Evolutionary conservation across 2,113 vertebrate genomes (phyloP), one percentile per base, ranked within the genome.

Genomic region (Xiphophorus maculatus): DNA sequence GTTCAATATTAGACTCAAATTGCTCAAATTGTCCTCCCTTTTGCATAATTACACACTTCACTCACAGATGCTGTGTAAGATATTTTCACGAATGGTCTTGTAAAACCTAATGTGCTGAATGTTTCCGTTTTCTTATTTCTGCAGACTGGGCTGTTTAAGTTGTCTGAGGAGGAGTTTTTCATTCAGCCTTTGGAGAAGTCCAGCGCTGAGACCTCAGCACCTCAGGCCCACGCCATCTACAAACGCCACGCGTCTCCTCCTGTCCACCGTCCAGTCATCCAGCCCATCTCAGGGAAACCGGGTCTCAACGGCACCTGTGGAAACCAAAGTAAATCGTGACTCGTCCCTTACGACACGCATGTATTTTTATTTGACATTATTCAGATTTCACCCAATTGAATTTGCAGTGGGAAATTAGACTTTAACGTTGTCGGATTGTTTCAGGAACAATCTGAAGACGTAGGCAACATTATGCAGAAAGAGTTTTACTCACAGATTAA

Each of bases 71-170:
- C 42, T 44, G 1, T 17, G 3, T 5, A 44, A 15, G 42, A 54
- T 25, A 4, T n/a, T 58, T 58, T 58, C 25, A n/a, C 2, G 22
- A 10, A 58, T 58, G 51, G 51, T 48, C 14, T 58, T n/a, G 51
- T 58, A 9, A 58, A 58, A 58, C 10, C 51, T n/a, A 25, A 25
- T 9, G 19, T 25, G 8, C 19, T 58, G 22, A 25, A 58, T 58
- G 51, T 58, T 58, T 58, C 51, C 9, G 25, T 3, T 58, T 48
- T n/a, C 25, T 9, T 71, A 33, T 77, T 66, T 82, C 48, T 85
- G 74, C 69, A 99, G 98, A 96, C 93, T 80, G 98, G 98, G 0
- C 88, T 98, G 81, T 99, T 99, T 69, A 96, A 69, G 88, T 92
- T 99, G 25, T 94, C 94, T 7, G 35, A 93, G 0, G 94, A 98